Evolutionary conservation across 2,888 invertebrate species (phyloP), one percentile per base, ranked within the genome.

Genomic region (Helicoverpa assulta): DNA sequence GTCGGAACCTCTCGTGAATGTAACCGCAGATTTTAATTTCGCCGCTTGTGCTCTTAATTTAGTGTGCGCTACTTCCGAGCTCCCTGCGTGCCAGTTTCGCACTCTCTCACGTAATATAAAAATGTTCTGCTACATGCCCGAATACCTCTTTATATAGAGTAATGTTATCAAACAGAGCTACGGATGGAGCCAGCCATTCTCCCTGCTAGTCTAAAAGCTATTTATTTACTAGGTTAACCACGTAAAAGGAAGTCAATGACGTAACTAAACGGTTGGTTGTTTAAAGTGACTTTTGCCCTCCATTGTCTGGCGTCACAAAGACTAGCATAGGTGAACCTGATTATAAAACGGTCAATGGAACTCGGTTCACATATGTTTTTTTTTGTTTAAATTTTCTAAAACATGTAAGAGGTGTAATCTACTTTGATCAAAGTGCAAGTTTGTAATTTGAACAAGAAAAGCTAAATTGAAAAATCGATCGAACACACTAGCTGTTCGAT

Each of bases 21-120:
- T 88, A 86, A 87, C 91, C 91, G 85, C 91, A 88, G 87, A 89
- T 91, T 93, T 92, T 92, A 91, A 92, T 92, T 92, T 91, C 80
- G 83, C 86, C 86, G 85, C 88, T 89, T 88, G 85, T 90, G 86
- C 86, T 86, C 82, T 89, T 89, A 90, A 92, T 91, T 90, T 89
- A 89, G 87, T 89, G 87, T 83, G 81, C 84, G 71, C 85, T 87
- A 85, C 81, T 86, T 85, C 84, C 80, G 67, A 65, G 74, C 78
- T 83, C 67, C 52, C 69, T 69, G 70, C 71, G 69, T 74, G 73
- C 75, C 64, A 61, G 71, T 43, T 71, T 75, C 68, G 47, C 73
- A 76, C 73, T 75, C 71, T 65, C 65, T 55, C 73, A 68, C 21
- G 57, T 69, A 59, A 73, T 67, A 70, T 73, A 73, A 79, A 70